Evolutionary conservation across 2,113 vertebrate species (phyloP).

Genomic region (Sinocyclocheilus anophthalmus): DNA sequence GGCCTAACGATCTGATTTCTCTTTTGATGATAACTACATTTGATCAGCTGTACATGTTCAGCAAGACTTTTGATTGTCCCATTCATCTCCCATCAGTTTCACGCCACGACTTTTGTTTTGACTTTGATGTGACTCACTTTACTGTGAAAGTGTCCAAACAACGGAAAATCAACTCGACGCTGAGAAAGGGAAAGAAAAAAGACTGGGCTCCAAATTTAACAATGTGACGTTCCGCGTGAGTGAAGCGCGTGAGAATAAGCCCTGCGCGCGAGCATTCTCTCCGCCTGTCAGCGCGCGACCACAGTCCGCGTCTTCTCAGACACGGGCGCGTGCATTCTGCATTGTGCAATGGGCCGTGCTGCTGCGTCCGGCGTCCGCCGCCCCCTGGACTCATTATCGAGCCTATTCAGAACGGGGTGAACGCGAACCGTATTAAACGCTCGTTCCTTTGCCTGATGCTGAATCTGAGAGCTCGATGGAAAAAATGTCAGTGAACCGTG

Average conservation of each 20-base stretch:
- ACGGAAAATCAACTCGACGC: conserved; percentile 29
- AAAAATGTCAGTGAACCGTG: conserved; percentile 4
- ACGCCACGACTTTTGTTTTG: conserved; percentile 39
- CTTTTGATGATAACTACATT: conserved; percentile 35
- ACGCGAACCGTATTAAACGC: conserved; percentile 75
- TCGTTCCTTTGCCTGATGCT: conserved; percentile 58
- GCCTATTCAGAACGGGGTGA: conserved; percentile 77
- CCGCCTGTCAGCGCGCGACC: conserved; percentile 70
- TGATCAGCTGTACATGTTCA: conserved; percentile 54
- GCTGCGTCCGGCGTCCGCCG: conserved; percentile 70
- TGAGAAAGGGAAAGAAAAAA: neutral
- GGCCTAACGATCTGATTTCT: neutral
- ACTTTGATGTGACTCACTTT: conserved; percentile 47
- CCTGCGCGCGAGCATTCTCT: conserved; percentile 55
- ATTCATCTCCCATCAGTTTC: conserved; percentile 39
- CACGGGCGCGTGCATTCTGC: conserved; percentile 66
- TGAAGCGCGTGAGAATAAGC: conserved; percentile 52
- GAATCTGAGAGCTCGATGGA: neutral
- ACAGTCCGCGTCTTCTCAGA: conserved; percentile 69
- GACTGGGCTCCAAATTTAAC: conserved; percentile 15
- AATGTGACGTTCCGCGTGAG: conserved; percentile 52
- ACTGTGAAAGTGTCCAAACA: conserved; percentile 49
- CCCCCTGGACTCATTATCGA: conserved; percentile 75
- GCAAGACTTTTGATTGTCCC: conserved; percentile 26
- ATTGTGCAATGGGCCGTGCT: conserved; percentile 75